These are phyloP conservation scores for Deroptyus accipitrinus DNA, from an alignment of 2,113 vertebrate genomes.

Conservation along the genomic window DNA sequence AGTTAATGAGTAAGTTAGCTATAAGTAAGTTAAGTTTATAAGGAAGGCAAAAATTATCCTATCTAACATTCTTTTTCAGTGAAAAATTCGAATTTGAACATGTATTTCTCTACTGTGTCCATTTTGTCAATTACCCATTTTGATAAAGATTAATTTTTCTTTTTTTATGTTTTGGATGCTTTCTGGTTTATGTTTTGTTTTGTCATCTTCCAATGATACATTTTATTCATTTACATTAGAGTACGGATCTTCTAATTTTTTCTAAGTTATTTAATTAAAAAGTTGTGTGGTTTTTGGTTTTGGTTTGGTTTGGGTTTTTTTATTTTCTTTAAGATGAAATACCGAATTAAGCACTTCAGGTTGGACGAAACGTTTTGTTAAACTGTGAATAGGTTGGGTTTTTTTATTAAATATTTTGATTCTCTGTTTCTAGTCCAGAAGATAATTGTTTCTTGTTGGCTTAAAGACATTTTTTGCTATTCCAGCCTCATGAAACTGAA, in stretches of 20 bases:
- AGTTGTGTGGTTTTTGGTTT: not conserved
- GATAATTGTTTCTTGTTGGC: not conserved
- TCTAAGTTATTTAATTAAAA: not conserved
- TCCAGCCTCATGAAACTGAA: not conserved
- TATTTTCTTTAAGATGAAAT: not conserved
- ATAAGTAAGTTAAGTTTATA: not conserved
- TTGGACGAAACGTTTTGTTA: not conserved
- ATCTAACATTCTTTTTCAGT: not conserved
- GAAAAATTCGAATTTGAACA: not conserved
- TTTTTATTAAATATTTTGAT: not conserved
- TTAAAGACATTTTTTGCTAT: not conserved
- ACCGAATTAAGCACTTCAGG: not conserved
- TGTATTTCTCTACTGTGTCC: not conserved
- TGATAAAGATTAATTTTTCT: not conserved
- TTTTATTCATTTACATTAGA: not conserved
- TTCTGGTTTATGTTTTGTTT: not conserved
- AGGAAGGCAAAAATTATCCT: not conserved
- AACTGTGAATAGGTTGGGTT: not conserved
- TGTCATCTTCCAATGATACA: not conserved
- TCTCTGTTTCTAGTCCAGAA: not conserved
- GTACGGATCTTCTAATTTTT: not conserved
- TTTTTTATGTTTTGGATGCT: not conserved
- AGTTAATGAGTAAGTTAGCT: not conserved
- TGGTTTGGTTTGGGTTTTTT: not conserved
- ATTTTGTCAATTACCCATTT: not conserved